Percentiles rank a stretch among this genome's conserved stretches.
These are phyloP conservation scores for Diadema setosum DNA, from an alignment of 35 echinoderm and acorn worm species.

Conservation along the genomic window DNA sequence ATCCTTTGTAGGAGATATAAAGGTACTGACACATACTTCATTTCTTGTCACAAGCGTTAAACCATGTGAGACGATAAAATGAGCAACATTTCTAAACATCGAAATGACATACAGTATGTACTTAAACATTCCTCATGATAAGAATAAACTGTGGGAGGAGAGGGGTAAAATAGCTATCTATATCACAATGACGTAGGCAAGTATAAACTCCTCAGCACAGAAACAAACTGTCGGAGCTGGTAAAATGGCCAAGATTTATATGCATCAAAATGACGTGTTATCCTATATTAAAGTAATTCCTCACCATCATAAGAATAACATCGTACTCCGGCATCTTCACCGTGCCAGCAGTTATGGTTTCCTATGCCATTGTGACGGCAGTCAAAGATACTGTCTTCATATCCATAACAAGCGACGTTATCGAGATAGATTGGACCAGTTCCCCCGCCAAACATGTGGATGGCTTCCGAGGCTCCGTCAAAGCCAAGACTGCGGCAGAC, in stretches of 20 bases:
- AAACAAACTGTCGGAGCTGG: no score
- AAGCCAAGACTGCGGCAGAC: conserved; percentile 11
- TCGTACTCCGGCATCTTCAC: neutral
- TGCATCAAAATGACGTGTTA: no score
- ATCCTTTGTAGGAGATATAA: no score
- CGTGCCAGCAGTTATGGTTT: neutral
- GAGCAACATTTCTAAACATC: no score
- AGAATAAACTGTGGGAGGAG: no score
- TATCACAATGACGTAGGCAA: neutral
- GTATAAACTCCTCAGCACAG: neutral
- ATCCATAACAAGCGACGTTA: neutral
- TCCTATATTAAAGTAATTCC: neutral
- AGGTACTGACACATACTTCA: no score
- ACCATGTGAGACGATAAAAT: no score
- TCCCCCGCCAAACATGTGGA: neutral
- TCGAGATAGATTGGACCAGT: neutral
- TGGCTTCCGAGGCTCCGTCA: neutral
- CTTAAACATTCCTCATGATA: no score
- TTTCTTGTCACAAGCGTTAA: no score
- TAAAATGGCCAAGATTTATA: neutral
- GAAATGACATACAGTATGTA: no score
- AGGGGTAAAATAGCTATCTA: neutral
- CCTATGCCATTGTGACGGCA: neutral
- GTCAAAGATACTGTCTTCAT: neutral
- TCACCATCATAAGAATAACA: neutral